Base-by-base conservation (phyloP, 2,113 vertebrate genomes). In the Ancistrus triradiatus region DNA sequence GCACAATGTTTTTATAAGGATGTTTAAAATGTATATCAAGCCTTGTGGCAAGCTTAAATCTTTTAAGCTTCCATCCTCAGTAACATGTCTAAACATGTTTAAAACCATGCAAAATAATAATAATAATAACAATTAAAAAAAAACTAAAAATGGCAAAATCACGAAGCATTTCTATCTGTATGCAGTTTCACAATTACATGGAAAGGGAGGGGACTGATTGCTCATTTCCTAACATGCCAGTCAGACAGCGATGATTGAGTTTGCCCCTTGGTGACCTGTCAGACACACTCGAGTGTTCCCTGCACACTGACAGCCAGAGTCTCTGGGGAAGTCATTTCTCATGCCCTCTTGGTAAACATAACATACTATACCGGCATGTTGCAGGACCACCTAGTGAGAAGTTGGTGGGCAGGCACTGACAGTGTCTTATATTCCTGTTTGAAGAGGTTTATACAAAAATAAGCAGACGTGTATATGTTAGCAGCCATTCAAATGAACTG, bases 291-390 rank as follows among this genome's bases (percentile, higher is more conserved):
- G 46, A 59, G 35, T 47, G 37, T 51, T 51, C 46, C 51, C 47
- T 37, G 7, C 3, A n/a, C 65, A 59, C 48, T 31, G 53, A 38
- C 53, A 50, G 42, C 71, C 44, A 66, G 31, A 70, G 48, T 78
- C 77, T 70, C 72, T 14, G 13, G 70, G 80, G 82, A 82, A 75
- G 75, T 74, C 51, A 75, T 83, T 86, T 84, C 85, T 83, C 83
- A 88, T 77, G 80, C 80, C 80, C 80, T 77, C 78, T 81, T 72
- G 73, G 78, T 86, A 86, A 88, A 66, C 83, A 85, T 76, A 87
- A 87, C 81, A 88, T 82, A 86, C 84, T 81, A 81, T 57, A 52
- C 66, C 42, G 11, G 56, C 61, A 37, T 53, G 48, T 46, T 48
- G 62, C 25, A 68, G 71, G 86, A 85, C 88, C 88, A 87, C 88